phyloP scores from a whole-genome alignment of 1,140 invertebrate species.

The Drosophila sturtevanti region DNA sequence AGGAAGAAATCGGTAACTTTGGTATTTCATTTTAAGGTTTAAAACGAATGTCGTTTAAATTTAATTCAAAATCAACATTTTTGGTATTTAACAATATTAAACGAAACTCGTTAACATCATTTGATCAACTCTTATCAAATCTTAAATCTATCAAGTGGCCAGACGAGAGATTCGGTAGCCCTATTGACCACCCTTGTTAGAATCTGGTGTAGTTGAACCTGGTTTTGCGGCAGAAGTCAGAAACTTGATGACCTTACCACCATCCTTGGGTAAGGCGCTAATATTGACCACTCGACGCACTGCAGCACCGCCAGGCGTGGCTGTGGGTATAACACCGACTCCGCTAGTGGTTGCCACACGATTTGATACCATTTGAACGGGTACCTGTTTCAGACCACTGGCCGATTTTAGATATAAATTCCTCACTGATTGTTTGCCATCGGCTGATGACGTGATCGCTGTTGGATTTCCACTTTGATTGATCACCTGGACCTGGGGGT shows the following conservation, averaged over 20 bases:
- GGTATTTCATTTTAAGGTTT: not conserved
- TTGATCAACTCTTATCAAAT: not conserved
- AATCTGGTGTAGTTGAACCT: not conserved
- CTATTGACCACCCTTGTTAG: not conserved
- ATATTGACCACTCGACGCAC: conserved; percentile 62
- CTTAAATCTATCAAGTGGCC: not conserved
- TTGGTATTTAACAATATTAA: conserved; percentile 23
- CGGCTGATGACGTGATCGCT: conserved; percentile 12
- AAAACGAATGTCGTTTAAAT: conserved; percentile 11
- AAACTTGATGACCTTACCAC: conserved; percentile 45
- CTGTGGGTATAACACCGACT: conserved; percentile 6
- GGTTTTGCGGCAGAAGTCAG: conserved; percentile 13
- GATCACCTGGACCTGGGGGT: conserved; percentile 60
- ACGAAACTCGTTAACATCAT: not conserved
- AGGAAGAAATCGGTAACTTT: too few species aligned
- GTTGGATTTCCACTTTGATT: conserved; percentile 23
- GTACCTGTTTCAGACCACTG: conserved; percentile 52
- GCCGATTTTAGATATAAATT: conserved; percentile 58
- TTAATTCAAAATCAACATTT: conserved; percentile 21
- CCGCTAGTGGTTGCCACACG: conserved; percentile 12
- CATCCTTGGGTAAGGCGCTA: conserved; percentile 43
- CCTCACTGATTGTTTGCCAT: conserved; percentile 46
- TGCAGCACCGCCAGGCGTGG: conserved; percentile 42
- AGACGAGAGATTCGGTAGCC: too few species aligned
- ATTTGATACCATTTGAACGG: conserved; percentile 61